Conservation (phyloP, 1,140 invertebrate genomes). For the Melitaea cinxia region DNA sequence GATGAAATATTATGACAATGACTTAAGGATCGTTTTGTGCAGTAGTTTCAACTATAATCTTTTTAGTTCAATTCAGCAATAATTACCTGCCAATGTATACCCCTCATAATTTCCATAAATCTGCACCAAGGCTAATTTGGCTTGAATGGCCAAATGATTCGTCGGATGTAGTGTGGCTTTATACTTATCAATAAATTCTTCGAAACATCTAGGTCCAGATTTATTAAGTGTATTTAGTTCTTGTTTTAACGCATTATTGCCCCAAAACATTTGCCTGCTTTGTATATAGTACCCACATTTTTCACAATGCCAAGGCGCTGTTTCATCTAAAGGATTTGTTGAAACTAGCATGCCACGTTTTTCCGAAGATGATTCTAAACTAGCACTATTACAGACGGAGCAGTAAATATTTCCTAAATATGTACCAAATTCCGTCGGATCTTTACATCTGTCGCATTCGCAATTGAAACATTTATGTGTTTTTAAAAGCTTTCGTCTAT, state of each 20-base stretch:
- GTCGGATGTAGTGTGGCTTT: constrained; percentile 83
- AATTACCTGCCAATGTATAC: constrained; percentile 80
- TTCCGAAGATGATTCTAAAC: constrained; percentile 44
- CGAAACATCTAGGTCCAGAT: constrained; percentile 80
- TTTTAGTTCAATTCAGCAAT: neutral
- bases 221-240: constrained; percentile 83
- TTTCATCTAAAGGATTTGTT: constrained; percentile 83
- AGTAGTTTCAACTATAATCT: no score
- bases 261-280: constrained; percentile 82
- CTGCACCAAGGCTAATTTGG: constrained; percentile 85
- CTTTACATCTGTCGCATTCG: constrained; percentile 83
- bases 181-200: constrained; percentile 85
- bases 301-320: constrained; percentile 84
- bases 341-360: constrained; percentile 80
- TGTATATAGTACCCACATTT: constrained; percentile 82
- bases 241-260: constrained; percentile 83
- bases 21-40: no score
- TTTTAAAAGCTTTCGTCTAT: constrained; percentile 83
- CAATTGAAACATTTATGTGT: constrained; percentile 86
- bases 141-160: constrained; percentile 85
- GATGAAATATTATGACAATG: no score
- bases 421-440: constrained; percentile 85
- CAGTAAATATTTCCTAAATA: constrained; percentile 85
- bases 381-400: constrained; percentile 81
- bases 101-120: constrained; percentile 84